phyloP scores from a whole-genome alignment of 2,797 vertebrate genomes.

The Hypotaenidia okinawae region DNA sequence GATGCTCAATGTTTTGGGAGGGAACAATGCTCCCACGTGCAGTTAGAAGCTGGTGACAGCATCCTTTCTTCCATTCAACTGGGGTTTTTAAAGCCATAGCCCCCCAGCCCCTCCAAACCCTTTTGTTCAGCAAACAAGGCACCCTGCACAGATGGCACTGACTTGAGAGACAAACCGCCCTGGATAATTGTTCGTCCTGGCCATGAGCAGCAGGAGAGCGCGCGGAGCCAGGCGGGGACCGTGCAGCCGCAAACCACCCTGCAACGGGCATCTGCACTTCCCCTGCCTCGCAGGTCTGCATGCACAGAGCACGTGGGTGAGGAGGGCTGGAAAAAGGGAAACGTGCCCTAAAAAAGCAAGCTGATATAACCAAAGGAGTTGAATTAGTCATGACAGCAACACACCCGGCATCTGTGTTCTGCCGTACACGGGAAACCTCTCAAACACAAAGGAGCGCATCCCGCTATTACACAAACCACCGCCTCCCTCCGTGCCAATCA shows the following conservation, averaged over 20 bases:
- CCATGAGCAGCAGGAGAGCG: background rate
- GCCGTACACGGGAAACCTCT: background rate
- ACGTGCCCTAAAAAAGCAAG: background rate
- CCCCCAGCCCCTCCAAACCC: background rate
- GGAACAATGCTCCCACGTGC: background rate
- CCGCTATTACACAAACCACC: background rate
- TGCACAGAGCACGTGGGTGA: rapidly evolving
- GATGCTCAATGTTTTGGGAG: background rate
- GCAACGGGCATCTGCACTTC: background rate
- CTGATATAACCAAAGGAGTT: background rate
- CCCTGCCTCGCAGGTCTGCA: rapidly evolving
- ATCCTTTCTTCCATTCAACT: background rate
- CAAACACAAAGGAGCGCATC: slow-evolving; percentile 40
- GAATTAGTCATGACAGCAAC: background rate
- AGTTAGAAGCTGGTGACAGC: background rate
- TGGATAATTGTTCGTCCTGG: background rate
- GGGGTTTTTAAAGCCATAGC: background rate
- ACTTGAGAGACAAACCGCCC: slow-evolving; percentile 8
- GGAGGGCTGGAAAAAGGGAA: background rate
- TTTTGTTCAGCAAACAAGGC: slow-evolving; percentile 53
- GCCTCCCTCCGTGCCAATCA: background rate
- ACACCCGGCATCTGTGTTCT: background rate
- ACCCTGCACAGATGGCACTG: slow-evolving; percentile 60
- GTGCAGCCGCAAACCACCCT: background rate
- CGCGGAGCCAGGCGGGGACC: background rate